Evolutionary conservation across 2,113 vertebrate species (phyloP), one percentile per base, ranked within the genome.

Genomic region (Hippocampus abdominalis): DNA sequence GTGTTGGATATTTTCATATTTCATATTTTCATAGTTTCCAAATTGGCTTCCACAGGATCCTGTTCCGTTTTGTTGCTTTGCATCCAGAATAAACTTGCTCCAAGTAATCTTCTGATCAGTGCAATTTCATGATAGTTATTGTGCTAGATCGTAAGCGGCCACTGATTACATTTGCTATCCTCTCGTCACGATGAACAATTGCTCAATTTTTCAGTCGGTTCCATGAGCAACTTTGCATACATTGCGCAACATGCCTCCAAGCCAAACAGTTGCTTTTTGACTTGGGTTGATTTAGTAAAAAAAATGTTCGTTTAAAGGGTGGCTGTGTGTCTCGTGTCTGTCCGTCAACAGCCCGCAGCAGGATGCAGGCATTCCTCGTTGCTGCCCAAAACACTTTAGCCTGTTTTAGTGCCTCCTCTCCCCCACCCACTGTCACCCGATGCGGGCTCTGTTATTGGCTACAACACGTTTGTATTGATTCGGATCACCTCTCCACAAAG

Each of bases 401-500:
- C 76, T 64, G 79, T 73, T 78, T 25, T 64, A 73, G 85, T 80
- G 62, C 68, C 46, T 86, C 85, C 72, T 67, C 74, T 48, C 5
- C 68, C 68, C 78, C 73, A 72, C 78, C 73, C 49, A 39, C 49
- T 53, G 71, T 84, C 77, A 85, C 75, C 82, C 77, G 71, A 77
- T 72, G 64, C 70, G 60, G 72, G 77, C 66, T 53, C 64, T 11
- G 29, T 73, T 81, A 86, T 87, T 86, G 77, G 84, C 73, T 66
- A 27, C 62, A 80, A 66, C 63, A 68, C 3, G 42, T 73, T 78
- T 69, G 63, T 82, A 89, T 88, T 74, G 85, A 85, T 88, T 83
- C 75, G 70, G 69, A 66, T 72, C 81, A 85, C 78, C 83, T 80
- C 80, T 74, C 83, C 86, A 69, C 39, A 44, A 80, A 84, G 78